Evolutionary conservation across 2,888 invertebrate species (phyloP).

Genomic region (Agrotis clavis): DNA sequence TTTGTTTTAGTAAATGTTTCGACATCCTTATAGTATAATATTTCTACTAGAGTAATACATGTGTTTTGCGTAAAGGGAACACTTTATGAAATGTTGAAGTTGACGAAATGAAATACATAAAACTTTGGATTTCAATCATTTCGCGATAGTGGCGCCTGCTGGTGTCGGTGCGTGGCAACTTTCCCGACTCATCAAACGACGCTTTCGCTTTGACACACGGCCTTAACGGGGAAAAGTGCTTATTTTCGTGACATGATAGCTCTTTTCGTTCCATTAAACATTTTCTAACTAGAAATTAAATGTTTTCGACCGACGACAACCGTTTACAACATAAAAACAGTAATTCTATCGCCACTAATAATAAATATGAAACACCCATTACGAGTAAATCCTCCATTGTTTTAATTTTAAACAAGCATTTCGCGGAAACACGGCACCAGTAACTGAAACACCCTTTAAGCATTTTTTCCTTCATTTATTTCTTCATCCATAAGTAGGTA

Average conservation of each 20-base stretch:
- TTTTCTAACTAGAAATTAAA: background rate
- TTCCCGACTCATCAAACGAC: too few species aligned
- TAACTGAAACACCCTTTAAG: slow-evolving; percentile 32
- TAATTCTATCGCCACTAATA: background rate
- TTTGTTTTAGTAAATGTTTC: too few species aligned
- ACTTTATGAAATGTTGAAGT: too few species aligned
- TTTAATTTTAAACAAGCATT: slow-evolving; percentile 1
- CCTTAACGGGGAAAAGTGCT: too few species aligned
- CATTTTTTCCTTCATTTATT: slow-evolving; percentile 41
- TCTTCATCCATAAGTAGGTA: slow-evolving; percentile 25
- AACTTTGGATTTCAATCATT: too few species aligned
- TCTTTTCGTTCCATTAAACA: background rate
- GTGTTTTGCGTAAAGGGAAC: too few species aligned
- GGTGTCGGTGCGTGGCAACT: too few species aligned
- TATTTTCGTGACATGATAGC: background rate
- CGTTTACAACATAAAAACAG: slow-evolving; percentile 1
- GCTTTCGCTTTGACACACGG: too few species aligned
- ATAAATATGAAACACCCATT: slow-evolving; percentile 21
- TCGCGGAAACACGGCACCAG: slow-evolving; percentile 28
- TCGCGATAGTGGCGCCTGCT: too few species aligned
- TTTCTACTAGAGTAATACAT: too few species aligned
- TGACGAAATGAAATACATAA: too few species aligned
- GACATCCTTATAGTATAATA: too few species aligned
- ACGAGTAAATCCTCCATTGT: slow-evolving; percentile 2
- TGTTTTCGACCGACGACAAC: background rate